Evolutionary conservation across 2,888 invertebrate species (phyloP).

Genomic region (Apotomis capreana): DNA sequence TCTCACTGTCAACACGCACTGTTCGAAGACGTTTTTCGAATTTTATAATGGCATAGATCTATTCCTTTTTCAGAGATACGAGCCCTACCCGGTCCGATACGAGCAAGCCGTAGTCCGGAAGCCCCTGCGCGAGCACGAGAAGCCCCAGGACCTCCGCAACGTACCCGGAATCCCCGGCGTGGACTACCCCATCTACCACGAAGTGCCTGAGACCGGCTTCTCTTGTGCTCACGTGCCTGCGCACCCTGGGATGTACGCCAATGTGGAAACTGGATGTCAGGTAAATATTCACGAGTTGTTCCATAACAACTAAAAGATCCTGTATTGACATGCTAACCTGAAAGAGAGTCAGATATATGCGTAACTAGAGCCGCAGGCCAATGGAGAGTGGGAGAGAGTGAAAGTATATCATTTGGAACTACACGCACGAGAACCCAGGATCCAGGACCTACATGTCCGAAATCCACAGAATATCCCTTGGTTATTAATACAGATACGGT

Average conservation of each 20-base stretch:
- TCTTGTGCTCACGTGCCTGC: conserved; percentile 90
- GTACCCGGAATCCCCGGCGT: conserved; percentile 91
- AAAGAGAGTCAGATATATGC: too few species aligned
- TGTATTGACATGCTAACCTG: too few species aligned
- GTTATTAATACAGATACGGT: too few species aligned
- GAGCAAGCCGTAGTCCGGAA: conserved; percentile 68
- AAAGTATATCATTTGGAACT: too few species aligned
- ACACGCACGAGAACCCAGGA: too few species aligned
- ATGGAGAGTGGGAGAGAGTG: too few species aligned
- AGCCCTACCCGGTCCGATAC: conserved; percentile 65
- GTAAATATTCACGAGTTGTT: conserved; percentile 62
- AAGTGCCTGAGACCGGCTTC: conserved; percentile 90
- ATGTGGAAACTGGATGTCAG: conserved; percentile 94
- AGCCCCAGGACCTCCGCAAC: conserved; percentile 90
- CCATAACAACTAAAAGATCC: too few species aligned
- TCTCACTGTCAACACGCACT: too few species aligned
- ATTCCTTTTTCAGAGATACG: conserved; percentile 63
- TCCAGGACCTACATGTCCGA: too few species aligned
- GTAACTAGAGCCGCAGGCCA: too few species aligned
- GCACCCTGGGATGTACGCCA: conserved; percentile 95
- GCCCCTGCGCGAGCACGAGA: conserved; percentile 83
- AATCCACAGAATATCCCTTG: too few species aligned
- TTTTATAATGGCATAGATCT: not conserved
- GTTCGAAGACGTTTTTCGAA: too few species aligned
- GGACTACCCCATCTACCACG: conserved; percentile 91